A percentile compares a stretch with the other conserved stretches of the same genome.
Conservation (phyloP, 2,113 vertebrate species). For the Microcebus griseorufus region DNA sequence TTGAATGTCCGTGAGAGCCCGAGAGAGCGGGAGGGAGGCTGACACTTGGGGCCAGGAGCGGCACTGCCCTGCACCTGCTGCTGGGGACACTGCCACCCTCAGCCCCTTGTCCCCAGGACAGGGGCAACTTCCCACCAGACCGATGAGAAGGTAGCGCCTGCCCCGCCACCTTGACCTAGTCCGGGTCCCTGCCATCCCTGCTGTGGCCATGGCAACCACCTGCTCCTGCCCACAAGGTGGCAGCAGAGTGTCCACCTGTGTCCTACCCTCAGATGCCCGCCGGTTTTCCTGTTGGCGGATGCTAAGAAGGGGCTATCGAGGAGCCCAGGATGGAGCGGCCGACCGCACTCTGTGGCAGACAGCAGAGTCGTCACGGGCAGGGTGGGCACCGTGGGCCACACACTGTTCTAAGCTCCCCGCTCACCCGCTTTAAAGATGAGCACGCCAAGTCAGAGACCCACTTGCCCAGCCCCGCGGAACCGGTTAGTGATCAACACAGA, state of each 20-base stretch:
- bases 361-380: rapidly evolving
- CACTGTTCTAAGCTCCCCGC: rapidly evolving
- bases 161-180: too few species aligned
- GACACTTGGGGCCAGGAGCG: too few species aligned
- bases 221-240: neutral
- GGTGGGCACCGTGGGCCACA: neutral
- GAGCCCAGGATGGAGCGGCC: too few species aligned
- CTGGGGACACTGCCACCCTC: neutral
- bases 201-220: neutral
- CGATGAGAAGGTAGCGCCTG: rapidly evolving
- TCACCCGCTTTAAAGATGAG: neutral
- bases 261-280: rapidly evolving
- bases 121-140: neutral
- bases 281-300: neutral
- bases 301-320: neutral
- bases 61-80: rapidly evolving
- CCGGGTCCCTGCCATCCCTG: neutral
- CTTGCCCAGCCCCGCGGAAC: rapidly evolving
- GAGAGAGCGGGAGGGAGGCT: rapidly evolving
- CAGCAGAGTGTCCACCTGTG: neutral
- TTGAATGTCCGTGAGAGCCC: neutral
- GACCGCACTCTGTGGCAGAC: rapidly evolving
- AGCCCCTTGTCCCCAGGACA: neutral
- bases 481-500: rapidly evolving
- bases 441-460: neutral